Percentiles rank a stretch among this genome's conserved stretches.
These are phyloP conservation scores for Pseudomyrmex gracilis DNA, from an alignment of 1,140 invertebrate genomes.

Conservation along the genomic window DNA sequence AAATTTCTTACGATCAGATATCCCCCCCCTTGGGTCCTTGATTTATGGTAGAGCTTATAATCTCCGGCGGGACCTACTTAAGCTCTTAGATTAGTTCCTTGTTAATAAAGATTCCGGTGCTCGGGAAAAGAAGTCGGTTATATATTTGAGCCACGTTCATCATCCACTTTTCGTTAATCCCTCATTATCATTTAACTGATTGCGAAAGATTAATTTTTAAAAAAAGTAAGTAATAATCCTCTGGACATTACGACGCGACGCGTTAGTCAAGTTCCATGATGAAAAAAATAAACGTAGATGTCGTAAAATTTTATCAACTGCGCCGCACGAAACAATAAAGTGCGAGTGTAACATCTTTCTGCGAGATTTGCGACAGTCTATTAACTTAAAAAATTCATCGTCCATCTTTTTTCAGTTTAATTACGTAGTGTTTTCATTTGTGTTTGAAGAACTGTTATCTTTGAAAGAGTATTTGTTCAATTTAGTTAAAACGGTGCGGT, in stretches of 20 bases:
- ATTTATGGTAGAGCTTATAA: slow-evolving; percentile 6
- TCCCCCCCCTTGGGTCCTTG: not conserved
- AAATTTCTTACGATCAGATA: slow-evolving; percentile 3
- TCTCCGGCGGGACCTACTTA: slow-evolving; percentile 11
- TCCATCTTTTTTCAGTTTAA: not conserved
- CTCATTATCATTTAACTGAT: not conserved
- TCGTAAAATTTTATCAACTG: not conserved
- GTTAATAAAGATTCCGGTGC: slow-evolving; percentile 13
- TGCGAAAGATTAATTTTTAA: not conserved
- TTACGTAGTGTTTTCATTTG: not conserved
- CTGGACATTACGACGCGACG: not conserved
- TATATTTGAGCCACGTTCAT: not conserved
- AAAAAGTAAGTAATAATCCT: slow-evolving; percentile 1
- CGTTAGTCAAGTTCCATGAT: not conserved
- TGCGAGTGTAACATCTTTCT: not conserved
- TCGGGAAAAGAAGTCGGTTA: slow-evolving; percentile 9
- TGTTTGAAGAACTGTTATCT: not conserved
- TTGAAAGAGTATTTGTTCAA: not conserved
- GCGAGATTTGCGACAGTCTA: not conserved
- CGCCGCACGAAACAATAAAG: not conserved
- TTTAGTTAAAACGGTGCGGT: slow-evolving; percentile 7
- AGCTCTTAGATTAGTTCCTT: slow-evolving; percentile 22
- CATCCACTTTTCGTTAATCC: not conserved
- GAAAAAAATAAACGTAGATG: slow-evolving; percentile 12
- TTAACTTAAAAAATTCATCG: not conserved